These are phyloP conservation scores for Gallinago solitaria DNA, from an alignment of 2,797 vertebrate species.

Conservation along the genomic window DNA sequence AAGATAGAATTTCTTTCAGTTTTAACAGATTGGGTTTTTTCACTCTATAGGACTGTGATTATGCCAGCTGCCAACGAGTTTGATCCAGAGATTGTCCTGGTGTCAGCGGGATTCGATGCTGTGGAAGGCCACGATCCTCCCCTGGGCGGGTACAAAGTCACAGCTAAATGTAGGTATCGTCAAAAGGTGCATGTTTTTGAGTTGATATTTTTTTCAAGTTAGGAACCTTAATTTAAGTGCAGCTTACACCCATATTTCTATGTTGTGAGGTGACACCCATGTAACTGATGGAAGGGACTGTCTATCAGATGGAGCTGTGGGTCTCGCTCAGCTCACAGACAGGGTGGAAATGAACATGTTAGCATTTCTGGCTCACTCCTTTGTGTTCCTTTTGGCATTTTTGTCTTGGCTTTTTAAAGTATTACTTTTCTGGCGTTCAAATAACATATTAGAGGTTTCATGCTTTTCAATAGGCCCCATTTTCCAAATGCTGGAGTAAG, in stretches of 20 bases:
- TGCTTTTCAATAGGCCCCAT: background rate
- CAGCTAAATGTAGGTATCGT: conserved; percentile 83
- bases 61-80: conserved; percentile 83
- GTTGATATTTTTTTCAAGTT: background rate
- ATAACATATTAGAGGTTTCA: conserved; percentile 24
- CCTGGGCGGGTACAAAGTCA: conserved; percentile 84
- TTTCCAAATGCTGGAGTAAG: conserved; percentile 30
- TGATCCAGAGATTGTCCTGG: conserved; percentile 81
- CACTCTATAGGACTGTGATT: conserved; percentile 78
- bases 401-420: background rate
- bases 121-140: conserved; percentile 83
- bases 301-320: background rate
- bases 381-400: conserved; percentile 16
- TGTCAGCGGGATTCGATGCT: conserved; percentile 84
- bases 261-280: background rate
- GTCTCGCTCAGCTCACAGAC: accelerated
- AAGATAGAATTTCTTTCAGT: background rate
- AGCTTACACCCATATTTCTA: background rate
- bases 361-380: background rate
- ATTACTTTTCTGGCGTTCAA: conserved; percentile 36
- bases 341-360: background rate
- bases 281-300: background rate
- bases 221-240: background rate
- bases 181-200: background rate
- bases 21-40: conserved; percentile 49